Evolutionary conservation across 92 coral and sea anemone species (phyloP).

Genomic region (Zoanthus gigantus): DNA sequence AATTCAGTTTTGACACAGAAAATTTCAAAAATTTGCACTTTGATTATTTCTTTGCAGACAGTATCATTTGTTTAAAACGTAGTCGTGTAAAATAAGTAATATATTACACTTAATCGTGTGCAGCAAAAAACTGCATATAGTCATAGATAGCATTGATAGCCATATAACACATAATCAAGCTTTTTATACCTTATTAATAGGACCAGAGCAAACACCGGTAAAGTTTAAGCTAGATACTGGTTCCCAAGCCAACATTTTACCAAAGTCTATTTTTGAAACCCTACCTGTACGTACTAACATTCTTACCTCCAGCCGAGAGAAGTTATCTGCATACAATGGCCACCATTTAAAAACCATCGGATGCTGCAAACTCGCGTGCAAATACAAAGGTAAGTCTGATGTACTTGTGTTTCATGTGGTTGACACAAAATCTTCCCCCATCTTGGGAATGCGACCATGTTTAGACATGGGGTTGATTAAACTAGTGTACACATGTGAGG

Average conservation of each 20-base stretch:
- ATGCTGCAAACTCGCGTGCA: constrained; percentile 5
- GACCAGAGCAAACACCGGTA: constrained; percentile 18
- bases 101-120: no score
- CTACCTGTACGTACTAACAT: neutral
- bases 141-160: neutral
- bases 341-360: neutral
- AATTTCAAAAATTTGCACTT: no score
- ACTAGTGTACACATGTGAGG: neutral
- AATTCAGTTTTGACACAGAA: no score
- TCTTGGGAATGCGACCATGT: constrained; percentile 8
- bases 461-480: constrained; percentile 1
- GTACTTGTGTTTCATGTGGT: constrained; percentile 1
- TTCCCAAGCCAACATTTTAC: constrained; percentile 27
- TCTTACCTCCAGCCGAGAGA: constrained; percentile 1
- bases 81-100: no score
- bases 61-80: no score
- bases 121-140: no score
- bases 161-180: constrained; percentile 8
- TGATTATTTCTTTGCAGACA: no score
- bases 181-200: neutral
- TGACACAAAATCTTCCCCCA: neutral
- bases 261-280: constrained; percentile 26
- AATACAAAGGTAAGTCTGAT: constrained; percentile 4
- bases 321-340: constrained; percentile 16
- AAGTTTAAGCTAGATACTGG: constrained; percentile 28